Conservation (phyloP, 2,888 invertebrate genomes). For the Archips xylosteana region DNA sequence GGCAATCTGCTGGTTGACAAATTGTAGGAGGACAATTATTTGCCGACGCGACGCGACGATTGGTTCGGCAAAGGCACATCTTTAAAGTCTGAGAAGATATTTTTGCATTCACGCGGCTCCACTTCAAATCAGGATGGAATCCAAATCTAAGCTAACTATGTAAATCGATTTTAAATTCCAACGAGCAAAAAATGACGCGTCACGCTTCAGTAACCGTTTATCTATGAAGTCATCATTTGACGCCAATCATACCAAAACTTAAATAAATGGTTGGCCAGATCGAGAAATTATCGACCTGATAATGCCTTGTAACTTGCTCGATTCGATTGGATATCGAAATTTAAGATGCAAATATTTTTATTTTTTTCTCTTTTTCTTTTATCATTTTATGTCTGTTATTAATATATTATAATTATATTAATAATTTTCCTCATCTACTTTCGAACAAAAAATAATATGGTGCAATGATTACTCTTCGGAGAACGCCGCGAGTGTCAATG, state of each 20-base stretch:
- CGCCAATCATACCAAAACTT: conserved; percentile 53
- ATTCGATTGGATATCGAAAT: neutral
- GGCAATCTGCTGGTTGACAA: conserved; percentile 19
- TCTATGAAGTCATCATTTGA: conserved; percentile 63
- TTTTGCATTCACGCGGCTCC: conserved; percentile 58
- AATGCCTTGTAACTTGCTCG: neutral
- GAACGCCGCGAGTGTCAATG: neutral
- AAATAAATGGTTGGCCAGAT: conserved; percentile 34
- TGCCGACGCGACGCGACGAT: conserved; percentile 11
- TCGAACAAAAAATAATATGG: neutral
- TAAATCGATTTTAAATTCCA: conserved; percentile 64
- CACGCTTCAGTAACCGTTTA: conserved; percentile 55
- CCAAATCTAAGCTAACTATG: conserved; percentile 65
- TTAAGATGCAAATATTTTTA: neutral
- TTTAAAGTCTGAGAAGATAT: conserved; percentile 2
- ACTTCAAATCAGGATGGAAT: conserved; percentile 62
- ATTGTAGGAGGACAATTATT: conserved; percentile 26
- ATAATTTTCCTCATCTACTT: too few relatives aligned
- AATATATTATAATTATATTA: too few relatives aligned
- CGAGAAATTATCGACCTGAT: neutral
- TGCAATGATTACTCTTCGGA: neutral
- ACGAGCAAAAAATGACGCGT: conserved; percentile 52
- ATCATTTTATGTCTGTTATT: too few relatives aligned
- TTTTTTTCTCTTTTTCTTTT: neutral
- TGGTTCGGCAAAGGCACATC: conserved; percentile 11